Evolutionary conservation across 2,113 vertebrate species (phyloP).

Genomic region (Phrynosoma platyrhinos): DNA sequence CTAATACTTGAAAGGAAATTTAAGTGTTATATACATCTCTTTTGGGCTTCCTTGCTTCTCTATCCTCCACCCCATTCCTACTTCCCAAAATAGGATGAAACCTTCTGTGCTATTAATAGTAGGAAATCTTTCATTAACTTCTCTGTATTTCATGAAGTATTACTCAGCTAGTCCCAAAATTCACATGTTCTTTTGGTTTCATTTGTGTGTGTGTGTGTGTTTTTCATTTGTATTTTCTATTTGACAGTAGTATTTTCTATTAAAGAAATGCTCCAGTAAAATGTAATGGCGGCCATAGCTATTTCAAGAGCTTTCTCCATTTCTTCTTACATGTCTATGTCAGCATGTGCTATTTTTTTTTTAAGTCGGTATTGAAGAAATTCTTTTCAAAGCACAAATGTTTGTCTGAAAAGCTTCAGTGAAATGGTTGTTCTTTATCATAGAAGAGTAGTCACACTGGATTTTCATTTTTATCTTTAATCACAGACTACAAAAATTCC

Average conservation of each 20-base stretch:
- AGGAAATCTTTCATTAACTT: background rate
- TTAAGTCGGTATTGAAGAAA: background rate
- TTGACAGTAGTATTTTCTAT: background rate
- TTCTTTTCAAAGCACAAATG: background rate
- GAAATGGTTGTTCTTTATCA: background rate
- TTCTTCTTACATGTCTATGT: background rate
- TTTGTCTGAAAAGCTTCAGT: conserved; percentile 10
- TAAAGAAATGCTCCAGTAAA: background rate
- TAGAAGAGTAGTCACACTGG: conserved; percentile 25
- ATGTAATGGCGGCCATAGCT: background rate
- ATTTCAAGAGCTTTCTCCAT: background rate
- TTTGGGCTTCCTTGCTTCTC: conserved; percentile 33
- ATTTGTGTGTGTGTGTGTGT: no score
- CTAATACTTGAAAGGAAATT: conserved; percentile 51
- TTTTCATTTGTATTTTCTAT: background rate
- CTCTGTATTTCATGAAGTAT: background rate
- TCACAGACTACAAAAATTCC: conserved; percentile 52
- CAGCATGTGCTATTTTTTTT: background rate
- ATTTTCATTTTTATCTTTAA: conserved; percentile 59
- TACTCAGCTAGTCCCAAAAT: background rate
- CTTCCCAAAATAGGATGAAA: conserved; percentile 25
- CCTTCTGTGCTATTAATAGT: background rate
- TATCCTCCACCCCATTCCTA: background rate
- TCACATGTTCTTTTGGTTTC: background rate
- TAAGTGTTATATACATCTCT: conserved; percentile 38